A percentile compares a stretch with the other conserved stretches of the same genome.
phyloP scores from a whole-genome alignment of 2,888 invertebrate genomes.

The Amiota minor region DNA sequence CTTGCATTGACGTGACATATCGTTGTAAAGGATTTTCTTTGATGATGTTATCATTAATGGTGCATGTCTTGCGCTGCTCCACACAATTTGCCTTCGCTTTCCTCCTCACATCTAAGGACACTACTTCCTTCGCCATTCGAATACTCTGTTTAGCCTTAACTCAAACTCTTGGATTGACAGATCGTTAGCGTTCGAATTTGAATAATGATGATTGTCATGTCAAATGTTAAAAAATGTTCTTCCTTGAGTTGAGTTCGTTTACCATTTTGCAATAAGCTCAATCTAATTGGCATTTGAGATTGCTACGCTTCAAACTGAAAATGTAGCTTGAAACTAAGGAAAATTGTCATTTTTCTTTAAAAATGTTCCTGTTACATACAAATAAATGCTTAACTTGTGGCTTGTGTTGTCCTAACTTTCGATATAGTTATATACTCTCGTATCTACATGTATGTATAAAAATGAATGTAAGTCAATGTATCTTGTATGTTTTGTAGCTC shows the following conservation, averaged over 20 bases:
- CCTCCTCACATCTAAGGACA: neutral
- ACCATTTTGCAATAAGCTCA: too few relatives aligned
- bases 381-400: neutral
- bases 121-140: constrained; percentile 4
- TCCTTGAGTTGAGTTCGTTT: neutral
- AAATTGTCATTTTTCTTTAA: too few relatives aligned
- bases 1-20: constrained; percentile 34
- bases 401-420: neutral
- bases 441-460: constrained; percentile 21
- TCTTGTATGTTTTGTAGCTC: neutral
- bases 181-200: constrained; percentile 50
- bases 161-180: constrained; percentile 43
- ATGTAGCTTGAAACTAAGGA: too few relatives aligned
- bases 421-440: constrained; percentile 38
- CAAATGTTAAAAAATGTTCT: constrained; percentile 22
- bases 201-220: constrained; percentile 55
- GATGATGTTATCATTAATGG: constrained; percentile 65
- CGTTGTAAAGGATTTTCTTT: constrained; percentile 65
- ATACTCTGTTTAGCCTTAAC: neutral
- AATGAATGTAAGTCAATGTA: too few relatives aligned
- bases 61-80: constrained; percentile 47
- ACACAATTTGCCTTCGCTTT: constrained; percentile 1
- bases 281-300: too few relatives aligned
- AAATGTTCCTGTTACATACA: neutral
- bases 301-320: too few relatives aligned